phyloP scores from a whole-genome alignment of 2,888 invertebrate genomes.

The Conomelus anceps region DNA sequence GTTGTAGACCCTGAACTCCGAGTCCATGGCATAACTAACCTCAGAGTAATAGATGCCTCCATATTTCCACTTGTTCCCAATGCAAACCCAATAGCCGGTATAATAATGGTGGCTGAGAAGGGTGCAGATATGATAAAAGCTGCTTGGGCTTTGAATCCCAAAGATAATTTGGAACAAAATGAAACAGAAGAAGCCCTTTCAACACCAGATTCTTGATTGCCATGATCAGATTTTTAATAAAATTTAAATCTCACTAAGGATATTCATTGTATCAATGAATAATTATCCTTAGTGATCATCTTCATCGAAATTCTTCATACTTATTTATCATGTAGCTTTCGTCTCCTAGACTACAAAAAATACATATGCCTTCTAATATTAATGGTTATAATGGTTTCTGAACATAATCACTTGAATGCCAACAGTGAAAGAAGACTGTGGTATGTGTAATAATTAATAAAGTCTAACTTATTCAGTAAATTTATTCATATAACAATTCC shows the following conservation, averaged over 20 bases:
- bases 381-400: too few relatives aligned
- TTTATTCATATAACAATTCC: too few relatives aligned
- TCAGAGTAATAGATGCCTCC: constrained; percentile 43
- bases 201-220: neutral
- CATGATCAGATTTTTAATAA: neutral
- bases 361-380: too few relatives aligned
- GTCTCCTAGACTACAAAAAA: too few relatives aligned
- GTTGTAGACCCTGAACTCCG: constrained; percentile 40
- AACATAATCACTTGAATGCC: too few relatives aligned
- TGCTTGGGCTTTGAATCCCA: constrained; percentile 28
- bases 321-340: neutral
- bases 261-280: neutral
- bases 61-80: constrained; percentile 42
- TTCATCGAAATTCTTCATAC: neutral
- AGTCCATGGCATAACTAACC: constrained; percentile 40
- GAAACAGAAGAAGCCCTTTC: neutral
- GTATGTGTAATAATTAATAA: too few relatives aligned
- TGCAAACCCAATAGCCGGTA: constrained; percentile 38
- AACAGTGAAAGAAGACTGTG: too few relatives aligned
- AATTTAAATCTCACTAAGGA: neutral
- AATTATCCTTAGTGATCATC: too few relatives aligned
- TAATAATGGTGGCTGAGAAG: constrained; percentile 38
- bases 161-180: neutral
- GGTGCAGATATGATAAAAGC: constrained; percentile 35
- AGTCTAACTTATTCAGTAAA: too few relatives aligned